phyloP scores from a whole-genome alignment of 2,888 invertebrate species.

The Hylaea fasciaria region DNA sequence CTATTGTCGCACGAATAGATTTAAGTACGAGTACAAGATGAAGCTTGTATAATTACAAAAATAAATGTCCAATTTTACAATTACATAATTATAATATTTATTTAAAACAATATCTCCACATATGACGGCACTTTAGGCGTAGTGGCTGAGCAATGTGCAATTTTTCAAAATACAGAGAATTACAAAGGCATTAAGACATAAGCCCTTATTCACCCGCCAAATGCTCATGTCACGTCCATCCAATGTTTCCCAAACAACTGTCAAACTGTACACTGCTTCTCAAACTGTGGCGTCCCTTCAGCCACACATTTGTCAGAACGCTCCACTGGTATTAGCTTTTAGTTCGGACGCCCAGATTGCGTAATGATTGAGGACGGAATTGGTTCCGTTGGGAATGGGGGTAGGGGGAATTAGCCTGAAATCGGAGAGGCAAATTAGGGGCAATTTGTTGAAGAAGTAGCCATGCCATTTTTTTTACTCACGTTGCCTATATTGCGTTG shows the following conservation, averaged over 20 bases:
- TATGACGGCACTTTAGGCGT: no score
- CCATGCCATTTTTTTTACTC: not conserved
- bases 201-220: no score
- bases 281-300: constrained; percentile 20
- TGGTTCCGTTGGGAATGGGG: constrained; percentile 17
- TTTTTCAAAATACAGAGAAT: no score
- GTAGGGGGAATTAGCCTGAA: constrained; percentile 8
- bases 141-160: no score
- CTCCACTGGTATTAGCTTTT: constrained; percentile 22
- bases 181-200: no score
- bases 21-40: no score
- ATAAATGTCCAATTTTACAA: no score
- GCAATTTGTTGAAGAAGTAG: not conserved
- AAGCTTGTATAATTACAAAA: no score
- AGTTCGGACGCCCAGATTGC: constrained; percentile 19
- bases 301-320: constrained; percentile 24
- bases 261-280: constrained; percentile 25
- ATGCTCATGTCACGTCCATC: no score
- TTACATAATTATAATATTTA: no score
- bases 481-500: no score
- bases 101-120: not conserved
- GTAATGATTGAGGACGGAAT: constrained; percentile 24
- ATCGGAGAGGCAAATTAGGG: constrained; percentile 25
- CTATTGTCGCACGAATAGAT: no score
- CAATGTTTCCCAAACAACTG: not conserved